phyloP scores from a whole-genome alignment of 2,113 vertebrate species.

The Puffinus mauretanicus region DNA sequence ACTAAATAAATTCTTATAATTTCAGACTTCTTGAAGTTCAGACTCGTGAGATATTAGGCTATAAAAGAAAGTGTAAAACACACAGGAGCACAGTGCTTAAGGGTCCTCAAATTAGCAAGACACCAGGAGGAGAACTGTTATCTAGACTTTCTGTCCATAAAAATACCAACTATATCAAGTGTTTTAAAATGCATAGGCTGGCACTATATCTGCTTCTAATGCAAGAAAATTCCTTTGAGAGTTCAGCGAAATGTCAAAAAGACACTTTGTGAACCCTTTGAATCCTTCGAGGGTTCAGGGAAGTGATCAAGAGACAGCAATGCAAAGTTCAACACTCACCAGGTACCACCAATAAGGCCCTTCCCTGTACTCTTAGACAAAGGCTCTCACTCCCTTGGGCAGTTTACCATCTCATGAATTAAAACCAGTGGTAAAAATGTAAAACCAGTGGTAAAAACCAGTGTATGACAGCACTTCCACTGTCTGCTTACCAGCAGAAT shows the following conservation, averaged over 20 bases:
- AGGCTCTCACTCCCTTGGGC: background rate
- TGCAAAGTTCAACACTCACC: background rate
- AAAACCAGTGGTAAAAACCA: background rate
- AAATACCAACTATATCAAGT: background rate
- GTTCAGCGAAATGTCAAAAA: background rate
- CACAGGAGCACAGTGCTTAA: background rate
- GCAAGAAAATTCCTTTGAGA: background rate
- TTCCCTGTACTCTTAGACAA: background rate
- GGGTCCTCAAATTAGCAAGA: background rate
- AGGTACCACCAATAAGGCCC: background rate
- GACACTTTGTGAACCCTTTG: background rate
- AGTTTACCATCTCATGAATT: background rate
- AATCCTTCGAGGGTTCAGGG: background rate
- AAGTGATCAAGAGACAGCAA: background rate
- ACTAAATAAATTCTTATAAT: background rate
- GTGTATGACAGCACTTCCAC: background rate
- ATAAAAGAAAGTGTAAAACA: background rate
- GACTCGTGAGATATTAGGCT: background rate
- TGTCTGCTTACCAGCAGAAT: background rate
- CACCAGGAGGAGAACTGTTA: background rate
- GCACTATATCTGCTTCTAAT: background rate
- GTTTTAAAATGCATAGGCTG: background rate
- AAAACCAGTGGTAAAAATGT: background rate
- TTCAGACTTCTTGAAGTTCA: background rate
- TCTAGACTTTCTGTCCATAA: background rate